phyloP scores from a whole-genome alignment of 2,113 vertebrate genomes.

The Odocoileus virginianus region DNA sequence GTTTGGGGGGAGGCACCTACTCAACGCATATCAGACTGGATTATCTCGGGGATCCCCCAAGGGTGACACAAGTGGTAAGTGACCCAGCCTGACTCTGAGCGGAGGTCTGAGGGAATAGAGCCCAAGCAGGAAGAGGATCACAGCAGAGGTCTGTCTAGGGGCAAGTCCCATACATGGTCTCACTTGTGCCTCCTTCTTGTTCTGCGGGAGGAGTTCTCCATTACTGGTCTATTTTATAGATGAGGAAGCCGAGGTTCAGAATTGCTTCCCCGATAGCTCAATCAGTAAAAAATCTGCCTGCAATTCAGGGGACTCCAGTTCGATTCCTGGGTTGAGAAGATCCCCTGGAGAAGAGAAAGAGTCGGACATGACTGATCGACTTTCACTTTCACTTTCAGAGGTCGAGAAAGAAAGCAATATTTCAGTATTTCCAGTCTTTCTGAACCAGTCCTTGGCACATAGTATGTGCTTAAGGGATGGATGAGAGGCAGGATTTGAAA shows the following conservation, averaged over 20 bases:
- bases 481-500: neutral
- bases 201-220: neutral
- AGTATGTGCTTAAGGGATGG: neutral
- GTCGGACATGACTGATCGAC: rapidly evolving
- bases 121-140: neutral
- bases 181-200: neutral
- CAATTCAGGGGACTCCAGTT: neutral
- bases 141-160: neutral
- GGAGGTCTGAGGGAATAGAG: neutral
- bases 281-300: neutral
- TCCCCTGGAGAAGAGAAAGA: neutral
- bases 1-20: neutral
- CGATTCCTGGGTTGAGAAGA: neutral
- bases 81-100: neutral
- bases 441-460: neutral
- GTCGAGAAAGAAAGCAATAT: no score
- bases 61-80: neutral
- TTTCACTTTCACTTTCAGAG: neutral
- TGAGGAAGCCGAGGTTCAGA: neutral
- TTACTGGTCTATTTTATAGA: neutral
- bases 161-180: neutral
- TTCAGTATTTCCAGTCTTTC: neutral
- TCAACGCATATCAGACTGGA: neutral
- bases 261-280: neutral
- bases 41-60: neutral